phyloP scores from a whole-genome alignment of 2,113 vertebrate species.

The Grammomys dolichurus region DNA sequence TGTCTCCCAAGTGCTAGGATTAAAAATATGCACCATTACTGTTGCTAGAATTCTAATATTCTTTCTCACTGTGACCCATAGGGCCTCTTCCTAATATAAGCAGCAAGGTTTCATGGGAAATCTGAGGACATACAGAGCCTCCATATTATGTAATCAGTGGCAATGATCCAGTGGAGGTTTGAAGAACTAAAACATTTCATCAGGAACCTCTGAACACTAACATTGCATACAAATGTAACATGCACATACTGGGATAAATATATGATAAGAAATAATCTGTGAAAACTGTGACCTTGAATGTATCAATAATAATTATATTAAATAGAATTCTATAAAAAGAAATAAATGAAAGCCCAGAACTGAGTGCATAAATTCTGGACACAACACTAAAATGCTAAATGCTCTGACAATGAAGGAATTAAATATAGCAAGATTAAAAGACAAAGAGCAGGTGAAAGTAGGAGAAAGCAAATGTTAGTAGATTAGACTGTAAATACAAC shows the following conservation, averaged over 20 bases:
- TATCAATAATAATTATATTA: background rate
- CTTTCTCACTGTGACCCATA: background rate
- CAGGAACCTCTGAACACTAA: background rate
- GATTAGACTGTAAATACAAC: background rate
- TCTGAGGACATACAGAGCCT: background rate
- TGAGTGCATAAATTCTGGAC: background rate
- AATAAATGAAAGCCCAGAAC: constrained; percentile 28
- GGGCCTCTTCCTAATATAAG: background rate
- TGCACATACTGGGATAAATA: background rate
- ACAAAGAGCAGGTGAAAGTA: background rate
- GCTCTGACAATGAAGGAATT: background rate
- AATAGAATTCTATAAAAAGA: background rate
- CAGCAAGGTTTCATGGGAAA: background rate
- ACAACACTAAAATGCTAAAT: constrained; percentile 33
- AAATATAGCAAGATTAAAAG: background rate
- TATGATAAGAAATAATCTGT: background rate
- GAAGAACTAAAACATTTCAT: background rate
- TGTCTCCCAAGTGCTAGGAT: background rate
- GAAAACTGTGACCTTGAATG: constrained; percentile 12
- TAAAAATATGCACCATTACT: background rate
- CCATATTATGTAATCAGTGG: background rate
- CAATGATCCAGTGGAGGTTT: background rate
- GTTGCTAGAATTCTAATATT: background rate
- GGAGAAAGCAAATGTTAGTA: background rate
- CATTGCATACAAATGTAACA: background rate